phyloP scores from a whole-genome alignment of 2,113 vertebrate species.

The Chlorodrepanis virens region DNA sequence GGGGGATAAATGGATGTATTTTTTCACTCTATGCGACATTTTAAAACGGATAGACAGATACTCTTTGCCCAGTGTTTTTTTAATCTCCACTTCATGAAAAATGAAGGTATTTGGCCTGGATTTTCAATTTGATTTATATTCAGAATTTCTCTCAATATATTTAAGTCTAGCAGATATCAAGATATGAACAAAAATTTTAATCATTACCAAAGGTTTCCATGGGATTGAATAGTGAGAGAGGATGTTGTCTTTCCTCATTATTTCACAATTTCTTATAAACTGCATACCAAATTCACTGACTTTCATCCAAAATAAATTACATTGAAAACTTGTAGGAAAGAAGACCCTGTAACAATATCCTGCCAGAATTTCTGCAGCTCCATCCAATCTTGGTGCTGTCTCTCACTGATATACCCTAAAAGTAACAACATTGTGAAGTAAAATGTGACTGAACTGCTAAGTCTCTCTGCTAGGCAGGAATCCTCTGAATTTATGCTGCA shows the following conservation, averaged over 20 bases:
- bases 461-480: background rate
- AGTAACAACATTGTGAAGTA: background rate
- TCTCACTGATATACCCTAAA: background rate
- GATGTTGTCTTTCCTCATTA: background rate
- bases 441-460: background rate
- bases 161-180: background rate
- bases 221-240: constrained; percentile 12
- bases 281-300: background rate
- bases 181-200: constrained; percentile 26
- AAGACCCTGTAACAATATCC: background rate
- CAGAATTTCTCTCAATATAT: constrained; percentile 10
- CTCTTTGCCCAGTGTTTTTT: constrained; percentile 59
- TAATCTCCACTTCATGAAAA: constrained; percentile 62
- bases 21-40: constrained; percentile 46
- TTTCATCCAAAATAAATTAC: constrained; percentile 32
- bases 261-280: constrained; percentile 44
- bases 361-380: background rate
- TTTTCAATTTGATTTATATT: constrained; percentile 61
- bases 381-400: background rate
- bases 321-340: constrained; percentile 7
- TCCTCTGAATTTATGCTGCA: background rate
- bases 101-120: constrained; percentile 43
- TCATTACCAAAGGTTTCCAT: background rate
- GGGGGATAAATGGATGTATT: constrained; percentile 34
- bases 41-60: constrained; percentile 15